Evolutionary conservation across 2,888 invertebrate genomes (phyloP).

Genomic region (Callyntrura sp.): DNA sequence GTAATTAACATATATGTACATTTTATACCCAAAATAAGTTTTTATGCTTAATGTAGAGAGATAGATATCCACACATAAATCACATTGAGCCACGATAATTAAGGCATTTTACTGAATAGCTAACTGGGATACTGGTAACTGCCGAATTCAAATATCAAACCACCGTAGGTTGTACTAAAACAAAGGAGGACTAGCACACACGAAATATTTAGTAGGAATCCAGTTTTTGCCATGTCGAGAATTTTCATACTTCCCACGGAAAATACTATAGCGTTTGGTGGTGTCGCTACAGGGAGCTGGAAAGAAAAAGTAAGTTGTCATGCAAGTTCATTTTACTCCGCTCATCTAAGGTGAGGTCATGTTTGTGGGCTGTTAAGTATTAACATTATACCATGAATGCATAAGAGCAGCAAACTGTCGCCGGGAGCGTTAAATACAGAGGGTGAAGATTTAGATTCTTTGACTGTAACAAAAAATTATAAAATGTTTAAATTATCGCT

Average conservation of each 20-base stretch:
- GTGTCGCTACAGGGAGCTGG: slow-evolving; percentile 90
- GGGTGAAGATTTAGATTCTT: slow-evolving; percentile 92
- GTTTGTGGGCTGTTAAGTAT: too few species aligned
- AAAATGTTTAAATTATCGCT: too few species aligned
- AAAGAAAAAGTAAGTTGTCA: slow-evolving; percentile 86
- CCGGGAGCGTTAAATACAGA: slow-evolving; percentile 95
- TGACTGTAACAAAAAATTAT: slow-evolving; percentile 89
- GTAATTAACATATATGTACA: too few species aligned
- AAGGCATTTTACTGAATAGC: background rate
- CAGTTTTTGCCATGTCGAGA: slow-evolving; percentile 81
- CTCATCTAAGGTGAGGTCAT: slow-evolving; percentile 85
- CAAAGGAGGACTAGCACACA: slow-evolving; percentile 80
- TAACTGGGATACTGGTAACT: slow-evolving; percentile 72
- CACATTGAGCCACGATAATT: too few species aligned
- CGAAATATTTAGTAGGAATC: slow-evolving; percentile 81
- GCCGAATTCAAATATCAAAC: slow-evolving; percentile 80
- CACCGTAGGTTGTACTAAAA: slow-evolving; percentile 79
- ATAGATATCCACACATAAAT: too few species aligned
- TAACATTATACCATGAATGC: slow-evolving; percentile 89
- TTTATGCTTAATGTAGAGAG: too few species aligned
- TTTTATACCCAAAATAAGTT: too few species aligned
- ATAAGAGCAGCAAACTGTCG: slow-evolving; percentile 95
- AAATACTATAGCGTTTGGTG: slow-evolving; percentile 96
- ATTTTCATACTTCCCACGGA: slow-evolving; percentile 89
- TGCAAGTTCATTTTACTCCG: background rate